Percentiles rank a stretch among this genome's conserved stretches.
Conservation (phyloP, 2,113 vertebrate genomes). For the Oxygymnocypris stewartii region DNA sequence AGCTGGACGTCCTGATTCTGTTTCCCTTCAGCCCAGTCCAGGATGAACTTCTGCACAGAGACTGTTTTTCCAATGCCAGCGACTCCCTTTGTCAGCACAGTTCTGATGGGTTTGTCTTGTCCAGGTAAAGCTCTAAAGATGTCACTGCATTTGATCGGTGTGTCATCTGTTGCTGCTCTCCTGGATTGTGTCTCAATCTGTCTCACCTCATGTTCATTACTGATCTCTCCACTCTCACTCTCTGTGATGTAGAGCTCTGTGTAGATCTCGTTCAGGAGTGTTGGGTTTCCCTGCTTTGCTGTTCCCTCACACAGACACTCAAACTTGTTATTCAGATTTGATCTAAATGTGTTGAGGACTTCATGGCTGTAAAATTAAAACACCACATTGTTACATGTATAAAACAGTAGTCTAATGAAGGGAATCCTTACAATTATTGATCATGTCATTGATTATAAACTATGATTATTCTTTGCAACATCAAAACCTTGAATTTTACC, state of each 20-base stretch:
- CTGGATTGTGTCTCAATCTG: too few species aligned
- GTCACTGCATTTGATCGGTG: background rate
- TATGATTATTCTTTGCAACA: background rate
- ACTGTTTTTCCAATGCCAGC: background rate
- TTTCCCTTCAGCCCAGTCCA: too few species aligned
- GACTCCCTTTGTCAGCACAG: conserved; percentile 7
- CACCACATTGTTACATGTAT: too few species aligned
- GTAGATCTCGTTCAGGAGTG: conserved; percentile 46
- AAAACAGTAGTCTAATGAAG: too few species aligned
- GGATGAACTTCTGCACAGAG: too few species aligned
- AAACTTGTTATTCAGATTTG: background rate
- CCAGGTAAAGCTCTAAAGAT: conserved; percentile 3
- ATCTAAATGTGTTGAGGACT: background rate
- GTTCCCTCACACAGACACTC: background rate
- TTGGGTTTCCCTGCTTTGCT: background rate
- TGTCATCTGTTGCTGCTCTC: background rate
- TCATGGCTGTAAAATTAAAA: too few species aligned
- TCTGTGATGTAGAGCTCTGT: conserved; percentile 58
- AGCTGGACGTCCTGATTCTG: too few species aligned
- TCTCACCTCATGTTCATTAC: background rate
- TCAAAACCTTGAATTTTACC: background rate
- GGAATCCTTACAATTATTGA: too few species aligned
- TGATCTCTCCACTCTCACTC: conserved; percentile 8
- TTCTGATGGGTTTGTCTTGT: background rate
- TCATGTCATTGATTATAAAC: too few species aligned